Evolutionary conservation across 2,888 invertebrate species (phyloP), one percentile per base, ranked within the genome.

Genomic region (Idaea aversata): DNA sequence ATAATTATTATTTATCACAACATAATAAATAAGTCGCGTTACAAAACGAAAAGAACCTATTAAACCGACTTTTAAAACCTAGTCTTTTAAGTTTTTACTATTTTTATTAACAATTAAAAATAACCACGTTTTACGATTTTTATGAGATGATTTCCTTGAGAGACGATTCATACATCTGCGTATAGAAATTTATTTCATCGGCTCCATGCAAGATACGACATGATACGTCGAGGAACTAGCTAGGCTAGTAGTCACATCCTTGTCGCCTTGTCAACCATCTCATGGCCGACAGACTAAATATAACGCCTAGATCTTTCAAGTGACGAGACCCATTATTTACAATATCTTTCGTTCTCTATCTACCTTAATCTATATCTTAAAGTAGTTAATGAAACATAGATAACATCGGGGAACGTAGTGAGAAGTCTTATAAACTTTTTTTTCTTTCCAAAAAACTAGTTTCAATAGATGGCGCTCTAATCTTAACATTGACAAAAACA

Each of bases 11-110:
- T 78, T 78, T 81, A 84, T 81, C 82, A 85, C 86, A 86, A 84
- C 83, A 79, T 80, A 85, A 88, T 85, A 87, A 85, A 86, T 85
- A 87, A 84, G 81, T 79, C 77, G 77, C 78, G 80, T 80, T 82
- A 87, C 80, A 84, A 87, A 83, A 81, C 25, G 78, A 76, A 75
- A 75, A 78, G 77, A 77, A 79, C 72, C 77, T 67, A 73, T 80
- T 75, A 79, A 83, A 80, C 83, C 83, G 87, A 87, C 86, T 86
- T 84, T 25, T 84, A 86, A 85, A 83, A 85, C 76, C 84, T 84
- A 87, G 85, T 87, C 83, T 85, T 87, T 87, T 84, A 82, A 84
- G 81, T 83, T 88, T 90, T 88, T 88, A 86, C 88, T 81, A 81
- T 87, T 88, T 87, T 90, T 88, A 86, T 85, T 78, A 79, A 81